Base-by-base conservation (phyloP, 2,888 invertebrate species). In the Eurois occulta region DNA sequence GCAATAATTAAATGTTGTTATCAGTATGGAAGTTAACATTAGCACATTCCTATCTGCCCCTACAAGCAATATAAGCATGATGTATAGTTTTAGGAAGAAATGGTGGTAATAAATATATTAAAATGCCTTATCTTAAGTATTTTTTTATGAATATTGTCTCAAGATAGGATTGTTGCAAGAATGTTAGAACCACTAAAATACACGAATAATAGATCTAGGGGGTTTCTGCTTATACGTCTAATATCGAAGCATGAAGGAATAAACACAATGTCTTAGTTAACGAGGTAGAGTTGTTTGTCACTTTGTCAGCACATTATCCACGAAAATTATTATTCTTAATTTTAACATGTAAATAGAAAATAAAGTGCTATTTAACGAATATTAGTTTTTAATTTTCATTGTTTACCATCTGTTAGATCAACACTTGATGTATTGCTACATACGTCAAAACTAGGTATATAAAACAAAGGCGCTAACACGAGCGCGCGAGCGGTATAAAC, bases 311-410 rank as follows among this genome's bases (percentile, higher is more conserved):
- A 87, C 77, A 69, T 70, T 82, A 75, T 72, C 73, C 58, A 70
- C 67, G 48, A 76, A 88, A 18, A 84, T 84, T 32, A 46, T 66
- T 80, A 87, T 87, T 89, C 89, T 90, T 88, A 87, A 86, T 89
- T 74, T 74, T 68, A 75, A 77, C n/a, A 84, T 94, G 93, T 93
- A 93, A 92, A 94, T 93, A 93, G 78, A 84, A 60, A 94, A 94
- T 94, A 93, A 93, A 94, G 89, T 92, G 90, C 88, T 91, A 91
- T 91, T 92, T 90, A 89, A 87, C 84, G 80, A 80, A 43, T 67
- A 43, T 21, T 64, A 58, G 13, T 75, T 72, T 81, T 80, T 80
- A 74, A 60, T 73, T 77, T 66, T 3, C 18, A 8, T 71, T 62
- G 8, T 41, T 62, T 24, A 24, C 11, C 62, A 11, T 35, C 16